Percentiles rank a stretch among this genome's conserved stretches.
Evolutionary conservation across 2,797 vertebrate species (phyloP).

Genomic region (Bovichtus variegatus): DNA sequence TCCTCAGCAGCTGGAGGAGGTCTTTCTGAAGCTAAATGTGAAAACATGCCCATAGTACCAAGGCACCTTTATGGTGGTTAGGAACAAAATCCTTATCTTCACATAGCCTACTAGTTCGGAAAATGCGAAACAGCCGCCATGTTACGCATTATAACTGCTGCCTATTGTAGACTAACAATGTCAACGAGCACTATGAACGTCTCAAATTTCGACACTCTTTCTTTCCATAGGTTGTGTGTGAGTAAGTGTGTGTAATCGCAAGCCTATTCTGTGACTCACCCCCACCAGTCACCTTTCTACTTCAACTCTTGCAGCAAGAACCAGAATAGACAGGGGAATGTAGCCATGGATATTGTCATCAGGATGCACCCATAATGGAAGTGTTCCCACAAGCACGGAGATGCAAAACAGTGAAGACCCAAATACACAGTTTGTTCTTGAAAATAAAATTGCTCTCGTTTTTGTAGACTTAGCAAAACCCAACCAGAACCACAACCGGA

Average conservation of each 20-base stretch:
- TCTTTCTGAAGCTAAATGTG: conserved; percentile 31
- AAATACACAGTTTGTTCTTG: conserved; percentile 8
- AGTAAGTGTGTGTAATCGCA: conserved; percentile 10
- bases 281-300: conserved; percentile 44
- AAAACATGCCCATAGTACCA: conserved; percentile 28
- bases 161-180: conserved; percentile 4
- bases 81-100: background rate
- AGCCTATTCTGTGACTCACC: conserved; percentile 65
- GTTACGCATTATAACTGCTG: background rate
- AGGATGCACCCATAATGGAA: conserved; percentile 35
- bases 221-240: conserved; percentile 24
- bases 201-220: conserved; percentile 44
- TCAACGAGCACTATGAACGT: conserved; percentile 16
- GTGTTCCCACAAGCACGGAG: conserved; percentile 29
- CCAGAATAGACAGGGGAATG: conserved; percentile 65
- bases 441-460: conserved; percentile 22
- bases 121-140: background rate
- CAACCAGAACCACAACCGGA: conserved; percentile 11
- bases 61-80: background rate
- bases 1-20: conserved; percentile 27
- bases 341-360: conserved; percentile 68
- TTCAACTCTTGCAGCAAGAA: conserved; percentile 53
- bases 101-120: background rate
- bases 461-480: conserved; percentile 15
- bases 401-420: conserved; percentile 30